Evolutionary conservation across 2,888 invertebrate genomes (phyloP).

Genomic region (Mesorhabditis spiculigera): DNA sequence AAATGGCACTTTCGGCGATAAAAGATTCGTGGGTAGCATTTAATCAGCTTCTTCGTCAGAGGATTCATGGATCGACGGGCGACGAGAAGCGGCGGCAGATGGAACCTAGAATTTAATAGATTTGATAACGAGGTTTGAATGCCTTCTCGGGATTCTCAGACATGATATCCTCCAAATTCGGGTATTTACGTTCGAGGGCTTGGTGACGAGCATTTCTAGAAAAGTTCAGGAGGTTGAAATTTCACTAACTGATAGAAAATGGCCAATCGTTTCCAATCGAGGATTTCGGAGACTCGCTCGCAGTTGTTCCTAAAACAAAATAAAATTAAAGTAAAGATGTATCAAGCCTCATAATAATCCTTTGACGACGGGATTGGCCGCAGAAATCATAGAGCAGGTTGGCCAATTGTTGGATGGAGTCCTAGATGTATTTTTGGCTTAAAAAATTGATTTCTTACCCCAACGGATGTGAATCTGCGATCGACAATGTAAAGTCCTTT

Average conservation of each 20-base stretch:
- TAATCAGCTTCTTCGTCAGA: slow-evolving; percentile 17
- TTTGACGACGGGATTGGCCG: slow-evolving; percentile 81
- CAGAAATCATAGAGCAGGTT: slow-evolving; percentile 58
- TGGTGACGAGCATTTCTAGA: background rate
- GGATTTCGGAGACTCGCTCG: slow-evolving; percentile 87
- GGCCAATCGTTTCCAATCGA: slow-evolving; percentile 96
- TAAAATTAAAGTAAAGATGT: background rate
- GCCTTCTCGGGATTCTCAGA: background rate
- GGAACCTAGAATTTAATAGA: slow-evolving; percentile 17
- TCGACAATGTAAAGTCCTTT: slow-evolving; percentile 97
- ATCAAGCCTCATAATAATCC: slow-evolving; percentile 80
- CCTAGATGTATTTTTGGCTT: slow-evolving; percentile 60
- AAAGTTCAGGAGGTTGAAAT: background rate
- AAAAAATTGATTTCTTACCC: background rate
- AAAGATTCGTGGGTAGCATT: background rate
- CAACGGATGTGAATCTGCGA: slow-evolving; percentile 80
- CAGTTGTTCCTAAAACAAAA: slow-evolving; percentile 75
- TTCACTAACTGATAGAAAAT: slow-evolving; percentile 67
- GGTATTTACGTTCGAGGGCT: background rate
- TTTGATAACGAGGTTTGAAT: background rate
- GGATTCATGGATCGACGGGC: slow-evolving; percentile 30
- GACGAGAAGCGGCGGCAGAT: slow-evolving; percentile 35
- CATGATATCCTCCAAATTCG: background rate
- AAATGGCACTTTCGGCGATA: too few relatives aligned
- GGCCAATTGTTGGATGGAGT: background rate